phyloP scores from a whole-genome alignment of 2,113 vertebrate species.

The Willisornis vidua region DNA sequence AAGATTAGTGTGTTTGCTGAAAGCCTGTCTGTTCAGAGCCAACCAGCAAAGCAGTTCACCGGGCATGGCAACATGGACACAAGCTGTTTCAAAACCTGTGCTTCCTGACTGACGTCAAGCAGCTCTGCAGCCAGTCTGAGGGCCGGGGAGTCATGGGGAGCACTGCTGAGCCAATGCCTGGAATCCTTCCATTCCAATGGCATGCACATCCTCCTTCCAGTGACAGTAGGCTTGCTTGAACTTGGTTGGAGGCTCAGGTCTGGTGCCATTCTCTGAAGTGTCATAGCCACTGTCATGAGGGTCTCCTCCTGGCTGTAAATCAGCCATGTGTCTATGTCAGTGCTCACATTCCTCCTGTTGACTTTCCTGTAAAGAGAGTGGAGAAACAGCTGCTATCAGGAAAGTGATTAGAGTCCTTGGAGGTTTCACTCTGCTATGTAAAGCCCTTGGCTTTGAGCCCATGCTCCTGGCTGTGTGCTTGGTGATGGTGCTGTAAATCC shows the following conservation, averaged over 20 bases:
- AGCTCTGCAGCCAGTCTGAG: accelerated
- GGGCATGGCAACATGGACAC: background rate
- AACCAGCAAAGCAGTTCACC: background rate
- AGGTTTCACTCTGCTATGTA: background rate
- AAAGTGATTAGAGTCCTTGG: background rate
- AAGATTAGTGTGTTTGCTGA: background rate
- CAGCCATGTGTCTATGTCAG: background rate
- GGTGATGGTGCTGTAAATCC: background rate
- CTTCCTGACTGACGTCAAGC: slow-evolving; percentile 38
- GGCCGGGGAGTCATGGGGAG: accelerated
- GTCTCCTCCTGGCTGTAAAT: background rate
- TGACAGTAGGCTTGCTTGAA: background rate
- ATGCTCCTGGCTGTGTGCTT: background rate
- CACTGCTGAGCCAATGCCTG: accelerated
- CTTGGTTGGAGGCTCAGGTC: background rate
- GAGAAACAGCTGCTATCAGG: background rate
- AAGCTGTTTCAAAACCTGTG: slow-evolving; percentile 46
- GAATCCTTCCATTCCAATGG: background rate
- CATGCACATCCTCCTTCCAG: background rate
- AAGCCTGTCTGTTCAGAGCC: slow-evolving; percentile 9
- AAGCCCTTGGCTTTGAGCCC: background rate
- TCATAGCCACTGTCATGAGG: accelerated
- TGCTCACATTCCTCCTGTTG: background rate
- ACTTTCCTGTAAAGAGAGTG: background rate
- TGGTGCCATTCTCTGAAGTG: background rate